Evolutionary conservation across 1,140 invertebrate species (phyloP).

Genomic region (Aphidius ervi): DNA sequence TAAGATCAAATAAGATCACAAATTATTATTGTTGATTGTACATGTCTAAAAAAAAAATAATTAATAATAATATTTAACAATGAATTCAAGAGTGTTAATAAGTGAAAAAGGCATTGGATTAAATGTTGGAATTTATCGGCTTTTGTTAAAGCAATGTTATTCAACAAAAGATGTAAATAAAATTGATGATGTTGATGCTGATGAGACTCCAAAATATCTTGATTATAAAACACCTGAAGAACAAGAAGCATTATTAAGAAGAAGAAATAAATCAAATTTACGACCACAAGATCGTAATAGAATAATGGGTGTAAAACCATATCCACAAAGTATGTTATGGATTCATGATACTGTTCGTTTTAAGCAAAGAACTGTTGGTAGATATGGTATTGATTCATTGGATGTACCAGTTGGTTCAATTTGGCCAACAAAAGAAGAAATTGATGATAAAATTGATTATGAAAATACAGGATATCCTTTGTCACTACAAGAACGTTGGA

Average conservation of each 20-base stretch:
- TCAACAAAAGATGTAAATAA: constrained; percentile 4
- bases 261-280: constrained; percentile 61
- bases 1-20: no score
- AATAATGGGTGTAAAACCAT: constrained; percentile 53
- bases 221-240: constrained; percentile 24
- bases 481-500: constrained; percentile 59
- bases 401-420: constrained; percentile 54
- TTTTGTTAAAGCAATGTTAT: constrained; percentile 6
- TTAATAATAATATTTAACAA: no score
- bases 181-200: constrained; percentile 18
- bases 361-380: constrained; percentile 56
- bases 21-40: no score
- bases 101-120: background rate
- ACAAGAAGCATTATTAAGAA: constrained; percentile 20
- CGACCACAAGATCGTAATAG: constrained; percentile 54
- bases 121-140: background rate
- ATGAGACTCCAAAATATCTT: constrained; percentile 14
- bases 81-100: no score
- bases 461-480: constrained; percentile 59
- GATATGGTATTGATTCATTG: constrained; percentile 54
- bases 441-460: constrained; percentile 58
- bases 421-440: constrained; percentile 59
- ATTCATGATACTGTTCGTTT: constrained; percentile 59
- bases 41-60: no score
- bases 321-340: constrained; percentile 45